These are phyloP conservation scores for Perccottus glenii DNA, from an alignment of 2,113 vertebrate species.

Conservation along the genomic window DNA sequence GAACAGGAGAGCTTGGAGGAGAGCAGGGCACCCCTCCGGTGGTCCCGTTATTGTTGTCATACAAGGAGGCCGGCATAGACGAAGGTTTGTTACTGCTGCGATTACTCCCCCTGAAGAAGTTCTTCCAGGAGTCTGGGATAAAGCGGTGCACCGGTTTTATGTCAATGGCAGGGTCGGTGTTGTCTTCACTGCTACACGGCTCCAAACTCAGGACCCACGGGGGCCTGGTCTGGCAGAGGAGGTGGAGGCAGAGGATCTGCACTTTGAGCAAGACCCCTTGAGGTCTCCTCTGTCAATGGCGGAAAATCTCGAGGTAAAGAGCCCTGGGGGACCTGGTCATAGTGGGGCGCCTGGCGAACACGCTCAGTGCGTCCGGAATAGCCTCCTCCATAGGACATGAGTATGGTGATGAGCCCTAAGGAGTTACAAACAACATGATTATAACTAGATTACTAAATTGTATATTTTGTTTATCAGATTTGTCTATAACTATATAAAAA, in stretches of 20 bases:
- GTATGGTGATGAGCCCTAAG: conserved; percentile 71
- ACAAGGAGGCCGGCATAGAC: conserved; percentile 75
- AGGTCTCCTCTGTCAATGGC: conserved; percentile 61
- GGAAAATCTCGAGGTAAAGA: conserved; percentile 32
- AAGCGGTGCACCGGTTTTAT: conserved; percentile 93
- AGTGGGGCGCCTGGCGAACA: conserved; percentile 64
- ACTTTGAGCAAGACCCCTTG: conserved; percentile 71
- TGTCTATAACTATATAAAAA: neutral
- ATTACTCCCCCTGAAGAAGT: conserved; percentile 84
- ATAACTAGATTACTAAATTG: neutral
- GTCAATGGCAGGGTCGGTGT: conserved; percentile 75
- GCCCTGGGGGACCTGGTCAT: conserved; percentile 76
- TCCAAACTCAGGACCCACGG: conserved; percentile 82
- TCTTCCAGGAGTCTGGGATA: conserved; percentile 96
- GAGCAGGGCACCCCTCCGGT: conserved; percentile 86
- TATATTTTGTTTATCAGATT: no score
- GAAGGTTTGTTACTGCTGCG: conserved; percentile 67
- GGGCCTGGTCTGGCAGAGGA: conserved; percentile 86
- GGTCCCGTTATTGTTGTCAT: conserved; percentile 74
- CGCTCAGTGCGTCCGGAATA: conserved; percentile 70
- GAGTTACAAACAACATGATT: neutral
- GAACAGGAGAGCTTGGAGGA: conserved; percentile 82
- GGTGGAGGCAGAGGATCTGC: conserved; percentile 86
- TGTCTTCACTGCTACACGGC: conserved; percentile 74
- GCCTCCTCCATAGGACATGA: conserved; percentile 77